Evolutionary conservation across 2,888 invertebrate species (phyloP), one percentile per base, ranked within the genome.

Genomic region (Caenorhabditis afra): DNA sequence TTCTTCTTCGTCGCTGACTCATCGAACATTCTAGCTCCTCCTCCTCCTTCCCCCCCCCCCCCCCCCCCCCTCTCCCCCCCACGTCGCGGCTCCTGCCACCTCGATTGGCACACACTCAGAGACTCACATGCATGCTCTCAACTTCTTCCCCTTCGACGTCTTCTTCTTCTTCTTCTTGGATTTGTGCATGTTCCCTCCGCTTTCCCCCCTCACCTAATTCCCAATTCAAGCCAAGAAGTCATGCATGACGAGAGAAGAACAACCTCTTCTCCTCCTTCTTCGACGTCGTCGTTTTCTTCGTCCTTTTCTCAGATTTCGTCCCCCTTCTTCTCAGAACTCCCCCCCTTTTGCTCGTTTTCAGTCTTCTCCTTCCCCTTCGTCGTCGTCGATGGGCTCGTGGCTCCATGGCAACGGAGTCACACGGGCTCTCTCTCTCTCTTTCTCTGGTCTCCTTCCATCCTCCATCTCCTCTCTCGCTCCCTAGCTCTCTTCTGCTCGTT

Each of bases 141-240:
- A 47, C 66, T 59, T 55, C 52, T 49, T 68, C n/a, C n/a, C n/a
- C n/a, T 7, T 29, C 29, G 7, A 29, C 29, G 3, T 29, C 29
- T 29, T 29, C 29, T 29, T 7, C 29, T 29, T 29, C 29, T 29
- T 29, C 7, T 7, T 7, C 29, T 37, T 53, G 29, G 16, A 47
- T 55, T 70, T 68, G 45, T 55, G 52, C 62, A 55, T 70, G 61
- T 70, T 70, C 62, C n/a, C 14, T n/a, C 10, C 12, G n/a, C n/a
- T n/a, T n/a, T n/a, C n/a, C 20, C 7, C 29, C 4, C 29, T 29
- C 57, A 71, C 71, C 61, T 71, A 55, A 71, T 71, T 71, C 62
- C 16, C 57, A 55, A 71, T 62, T 71, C 71, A 71, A 64, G 55
- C 53, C 70, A 58, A 18, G 18, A 70, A 58, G 71, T 41, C 57